Base-by-base conservation (phyloP, 2,797 vertebrate genomes). In the Coendou prehensilis region DNA sequence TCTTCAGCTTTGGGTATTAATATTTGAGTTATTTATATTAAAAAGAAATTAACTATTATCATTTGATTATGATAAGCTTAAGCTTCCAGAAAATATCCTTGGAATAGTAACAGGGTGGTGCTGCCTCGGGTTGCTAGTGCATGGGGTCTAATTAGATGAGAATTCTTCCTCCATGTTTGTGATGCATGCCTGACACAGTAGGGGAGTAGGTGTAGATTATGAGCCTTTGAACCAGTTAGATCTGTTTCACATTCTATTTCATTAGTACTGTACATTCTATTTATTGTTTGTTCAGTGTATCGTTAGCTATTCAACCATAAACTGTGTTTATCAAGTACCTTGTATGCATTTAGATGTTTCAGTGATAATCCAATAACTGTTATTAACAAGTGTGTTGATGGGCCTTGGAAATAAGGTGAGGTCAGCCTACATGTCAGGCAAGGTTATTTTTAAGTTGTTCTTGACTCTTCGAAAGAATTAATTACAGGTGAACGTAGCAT, bases 371-470 rank as follows among this genome's bases (percentile, higher is more conserved):
- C 85, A n/a, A 50, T 89, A 90, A 86, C 47, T 3, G 11, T 87
- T 61, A 61, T 88, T 91, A 86, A 37, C 87, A 80, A 94, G n/a
- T 91, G 11, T 91, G 17, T 86, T 87, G 15, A 57, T 93, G 67
- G 64, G 9, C 75, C 56, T 91, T 95, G 56, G 61, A 91, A 67
- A 59, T 57, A 80, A 90, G 26, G 5, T 93, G 5, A 69, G 57
- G 13, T 57, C 11, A 52, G 67, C 9, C 33, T 94, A 17, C 33
- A 45, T 89, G 22, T 80, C 18, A 89, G 67, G 52, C 47, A 94
- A 14, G 11, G 79, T 93, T 89, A 37, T 82, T 93, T 94, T 92
- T 69, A 54, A 86, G 9, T 83, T 96, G 71, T 75, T 94, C 22
- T 14, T 92, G 26, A 81, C 15, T 96, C 28, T 23, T 52, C n/a